Evolutionary conservation across 2,113 vertebrate genomes (phyloP).

Genomic region (Chelonoidis abingdonii): DNA sequence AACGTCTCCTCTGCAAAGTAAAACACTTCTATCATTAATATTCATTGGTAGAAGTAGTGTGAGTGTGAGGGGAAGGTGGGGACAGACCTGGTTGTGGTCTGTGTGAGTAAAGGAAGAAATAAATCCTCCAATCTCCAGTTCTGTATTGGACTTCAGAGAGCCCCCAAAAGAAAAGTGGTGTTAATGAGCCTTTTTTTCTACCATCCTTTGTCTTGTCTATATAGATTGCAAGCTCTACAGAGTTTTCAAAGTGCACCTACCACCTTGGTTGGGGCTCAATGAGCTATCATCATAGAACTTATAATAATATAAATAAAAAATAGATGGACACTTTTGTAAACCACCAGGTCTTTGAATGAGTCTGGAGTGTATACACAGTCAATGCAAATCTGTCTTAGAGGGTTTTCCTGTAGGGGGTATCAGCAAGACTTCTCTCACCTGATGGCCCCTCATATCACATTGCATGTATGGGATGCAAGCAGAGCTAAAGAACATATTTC

Average conservation of each 20-base stretch:
- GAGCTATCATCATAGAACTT: not conserved
- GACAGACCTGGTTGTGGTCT: not conserved
- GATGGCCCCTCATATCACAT: not conserved
- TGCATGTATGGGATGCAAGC: not conserved
- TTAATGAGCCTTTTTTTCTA: not conserved
- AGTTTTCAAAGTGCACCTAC: not conserved
- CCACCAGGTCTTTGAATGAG: constrained; percentile 7
- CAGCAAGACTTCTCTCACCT: constrained; percentile 13
- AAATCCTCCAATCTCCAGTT: constrained; percentile 19
- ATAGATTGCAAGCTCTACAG: constrained; percentile 14
- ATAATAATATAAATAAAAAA: constrained; percentile 48
- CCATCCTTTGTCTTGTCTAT: not conserved
- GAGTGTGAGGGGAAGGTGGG: not conserved
- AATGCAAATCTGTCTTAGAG: constrained; percentile 43
- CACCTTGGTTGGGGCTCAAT: not conserved
- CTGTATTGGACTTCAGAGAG: constrained; percentile 10
- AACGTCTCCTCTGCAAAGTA: not conserved
- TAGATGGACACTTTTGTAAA: constrained; percentile 17
- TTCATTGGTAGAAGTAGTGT: not conserved
- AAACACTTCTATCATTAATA: not conserved
- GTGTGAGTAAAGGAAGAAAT: not conserved
- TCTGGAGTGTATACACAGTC: not conserved
- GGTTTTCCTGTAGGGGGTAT: constrained; percentile 15
- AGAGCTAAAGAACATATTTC: not conserved
- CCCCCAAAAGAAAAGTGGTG: not conserved